Conservation (phyloP, 1,140 invertebrate species). For the Drosophila tani region DNA sequence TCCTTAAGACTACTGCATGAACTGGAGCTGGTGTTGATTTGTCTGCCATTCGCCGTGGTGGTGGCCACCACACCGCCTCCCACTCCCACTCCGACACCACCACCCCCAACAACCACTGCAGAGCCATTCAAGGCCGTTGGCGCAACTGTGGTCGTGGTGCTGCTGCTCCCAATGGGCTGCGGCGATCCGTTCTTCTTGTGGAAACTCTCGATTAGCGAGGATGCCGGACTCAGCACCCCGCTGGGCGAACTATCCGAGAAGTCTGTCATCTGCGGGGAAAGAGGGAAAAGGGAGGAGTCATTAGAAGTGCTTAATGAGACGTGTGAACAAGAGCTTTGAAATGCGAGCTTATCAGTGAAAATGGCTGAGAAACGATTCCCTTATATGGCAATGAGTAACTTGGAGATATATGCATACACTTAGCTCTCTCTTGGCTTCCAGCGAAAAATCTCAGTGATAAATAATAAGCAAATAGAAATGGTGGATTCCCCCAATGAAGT, state of each 20-base stretch:
- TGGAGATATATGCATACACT: background rate
- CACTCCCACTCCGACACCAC: slow-evolving; percentile 18
- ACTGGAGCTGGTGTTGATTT: slow-evolving; percentile 80
- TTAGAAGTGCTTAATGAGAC: background rate
- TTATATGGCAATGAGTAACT: slow-evolving; percentile 30
- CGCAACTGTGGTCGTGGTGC: slow-evolving; percentile 4
- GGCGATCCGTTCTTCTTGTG: slow-evolving; percentile 77
- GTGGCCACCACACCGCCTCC: slow-evolving; percentile 42
- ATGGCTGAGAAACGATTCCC: slow-evolving; percentile 5
- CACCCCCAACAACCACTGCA: slow-evolving; percentile 22
- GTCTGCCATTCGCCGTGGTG: slow-evolving; percentile 56
- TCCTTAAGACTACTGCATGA: slow-evolving; percentile 85
- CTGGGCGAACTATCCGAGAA: slow-evolving; percentile 82
- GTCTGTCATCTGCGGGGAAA: slow-evolving; percentile 80
- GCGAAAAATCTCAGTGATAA: background rate
- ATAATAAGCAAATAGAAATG: slow-evolving; percentile 5
- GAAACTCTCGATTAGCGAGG: slow-evolving; percentile 82
- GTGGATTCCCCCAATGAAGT: slow-evolving; percentile 22
- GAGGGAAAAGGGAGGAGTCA: background rate
- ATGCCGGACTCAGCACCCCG: slow-evolving; percentile 76
- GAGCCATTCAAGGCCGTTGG: slow-evolving; percentile 60
- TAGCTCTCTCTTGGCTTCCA: background rate
- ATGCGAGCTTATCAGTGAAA: slow-evolving; percentile 31
- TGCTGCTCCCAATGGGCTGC: slow-evolving; percentile 16
- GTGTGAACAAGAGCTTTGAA: slow-evolving; percentile 5